phyloP scores from a whole-genome alignment of 2,113 vertebrate species.

The Oenanthe oenanthe region DNA sequence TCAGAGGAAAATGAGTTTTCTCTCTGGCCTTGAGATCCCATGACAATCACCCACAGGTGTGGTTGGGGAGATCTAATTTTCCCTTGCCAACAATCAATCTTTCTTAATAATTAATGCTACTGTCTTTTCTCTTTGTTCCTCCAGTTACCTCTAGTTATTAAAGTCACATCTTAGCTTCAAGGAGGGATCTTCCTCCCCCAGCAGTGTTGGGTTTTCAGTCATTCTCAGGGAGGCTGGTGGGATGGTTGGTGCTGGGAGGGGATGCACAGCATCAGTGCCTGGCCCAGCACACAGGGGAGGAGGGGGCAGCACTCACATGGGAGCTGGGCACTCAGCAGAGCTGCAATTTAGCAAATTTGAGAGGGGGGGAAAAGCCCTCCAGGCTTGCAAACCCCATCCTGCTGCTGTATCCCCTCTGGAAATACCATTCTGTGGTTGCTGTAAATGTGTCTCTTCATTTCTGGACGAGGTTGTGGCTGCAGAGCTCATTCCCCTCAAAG shows the following conservation, averaged over 20 bases:
- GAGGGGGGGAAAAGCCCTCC: neutral
- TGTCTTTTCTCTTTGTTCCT: neutral
- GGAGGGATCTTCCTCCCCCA: neutral
- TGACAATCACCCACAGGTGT: neutral
- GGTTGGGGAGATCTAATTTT: neutral
- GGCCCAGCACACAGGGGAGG: neutral
- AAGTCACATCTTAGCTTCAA: neutral
- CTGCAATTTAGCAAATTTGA: neutral
- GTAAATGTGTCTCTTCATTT: neutral
- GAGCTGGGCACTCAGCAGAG: neutral
- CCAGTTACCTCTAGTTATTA: neutral
- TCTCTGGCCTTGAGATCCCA: neutral
- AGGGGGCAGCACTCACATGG: accelerated
- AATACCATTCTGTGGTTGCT: neutral
- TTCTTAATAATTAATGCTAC: neutral
- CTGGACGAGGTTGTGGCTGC: accelerated
- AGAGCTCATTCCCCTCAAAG: neutral
- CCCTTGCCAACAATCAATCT: neutral
- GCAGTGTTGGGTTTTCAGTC: neutral
- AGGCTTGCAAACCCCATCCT: neutral
- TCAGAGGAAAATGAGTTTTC: neutral
- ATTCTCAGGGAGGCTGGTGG: neutral
- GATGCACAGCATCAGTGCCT: neutral
- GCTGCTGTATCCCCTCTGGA: neutral
- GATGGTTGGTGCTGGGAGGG: neutral